Base-by-base conservation (phyloP, 1,140 invertebrate species). In the Telenomus remus region DNA sequence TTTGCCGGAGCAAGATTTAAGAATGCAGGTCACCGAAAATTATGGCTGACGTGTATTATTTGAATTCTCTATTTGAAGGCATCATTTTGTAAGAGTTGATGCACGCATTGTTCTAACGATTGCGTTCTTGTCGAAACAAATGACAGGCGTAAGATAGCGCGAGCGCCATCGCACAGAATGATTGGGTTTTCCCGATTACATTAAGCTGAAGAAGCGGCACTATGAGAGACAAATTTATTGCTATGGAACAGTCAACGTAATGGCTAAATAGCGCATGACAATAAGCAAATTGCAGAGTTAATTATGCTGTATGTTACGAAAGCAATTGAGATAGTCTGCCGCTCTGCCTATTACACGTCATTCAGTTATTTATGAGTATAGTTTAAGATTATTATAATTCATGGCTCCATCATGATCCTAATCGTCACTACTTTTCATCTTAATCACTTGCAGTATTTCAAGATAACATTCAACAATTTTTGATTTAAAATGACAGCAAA, bases 221-320 rank as follows among this genome's bases (percentile, higher is more conserved):
- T 66, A 64, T 60, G 60, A 50, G 8, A 39, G 65, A 65, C 60
- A 76, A 76, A 76, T 70, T 55, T 70, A 70, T 64, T 59, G 49
- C 73, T 49, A 15, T 39, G 37, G 73, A 70, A 70, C 56, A 61
- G 73, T 43, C 55, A 70, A 61, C 66, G 49, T 8, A 76, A 76
- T 76, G 44, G 60, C 66, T 70, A 70, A 76, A 71, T 71, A 70
- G 65, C 27, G 72, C 47, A 76, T 66, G 50, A 66, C 73, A 76
- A 57, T 66, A 66, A 34, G 66, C 73, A 76, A 66, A 76, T 76
- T 71, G 66, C 66, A 47, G 60, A 19, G 65, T 76, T 70, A 76
- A 76, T 76, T 76, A 76, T 66, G 73, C 61, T 61, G 61, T 76
- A 66, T 66, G 73, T 76, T 76, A 76, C 65, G 65, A 70, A 70